These are phyloP conservation scores for Copidosoma floridanum DNA, from an alignment of 1,140 invertebrate genomes.

Conservation along the genomic window DNA sequence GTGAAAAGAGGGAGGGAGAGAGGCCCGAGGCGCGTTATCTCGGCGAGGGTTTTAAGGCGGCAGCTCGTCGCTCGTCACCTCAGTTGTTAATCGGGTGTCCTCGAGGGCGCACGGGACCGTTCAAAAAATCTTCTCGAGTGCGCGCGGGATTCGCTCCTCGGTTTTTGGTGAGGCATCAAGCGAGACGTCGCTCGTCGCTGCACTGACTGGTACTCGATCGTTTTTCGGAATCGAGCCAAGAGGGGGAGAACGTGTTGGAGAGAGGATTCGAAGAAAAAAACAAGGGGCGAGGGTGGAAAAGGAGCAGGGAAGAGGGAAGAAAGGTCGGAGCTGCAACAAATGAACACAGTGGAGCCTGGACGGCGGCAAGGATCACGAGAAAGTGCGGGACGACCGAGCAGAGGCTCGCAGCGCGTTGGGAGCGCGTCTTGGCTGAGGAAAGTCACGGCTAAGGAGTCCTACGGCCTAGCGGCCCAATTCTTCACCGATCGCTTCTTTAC, in stretches of 20 bases:
- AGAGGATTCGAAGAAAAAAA: too few species aligned
- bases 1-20: background rate
- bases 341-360: slow-evolving; percentile 12
- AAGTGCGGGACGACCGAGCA: background rate
- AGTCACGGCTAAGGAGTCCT: too few species aligned
- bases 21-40: slow-evolving; percentile 9
- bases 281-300: background rate
- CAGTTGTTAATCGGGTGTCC: too few species aligned
- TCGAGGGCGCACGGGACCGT: too few species aligned
- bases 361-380: slow-evolving; percentile 8
- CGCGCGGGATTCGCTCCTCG: background rate
- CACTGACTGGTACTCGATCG: too few species aligned
- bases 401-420: background rate
- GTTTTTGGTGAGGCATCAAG: too few species aligned
- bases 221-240: background rate
- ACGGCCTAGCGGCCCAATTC: too few species aligned
- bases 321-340: slow-evolving; percentile 5
- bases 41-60: slow-evolving; percentile 22
- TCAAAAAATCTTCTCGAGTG: too few species aligned
- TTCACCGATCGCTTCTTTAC: slow-evolving; percentile 18
- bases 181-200: too few species aligned
- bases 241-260: background rate
- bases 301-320: background rate
- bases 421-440: too few species aligned
- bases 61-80: background rate